Evolutionary conservation across 1,140 invertebrate species (phyloP).

Genomic region (Phymorhynchus buccinoides): DNA sequence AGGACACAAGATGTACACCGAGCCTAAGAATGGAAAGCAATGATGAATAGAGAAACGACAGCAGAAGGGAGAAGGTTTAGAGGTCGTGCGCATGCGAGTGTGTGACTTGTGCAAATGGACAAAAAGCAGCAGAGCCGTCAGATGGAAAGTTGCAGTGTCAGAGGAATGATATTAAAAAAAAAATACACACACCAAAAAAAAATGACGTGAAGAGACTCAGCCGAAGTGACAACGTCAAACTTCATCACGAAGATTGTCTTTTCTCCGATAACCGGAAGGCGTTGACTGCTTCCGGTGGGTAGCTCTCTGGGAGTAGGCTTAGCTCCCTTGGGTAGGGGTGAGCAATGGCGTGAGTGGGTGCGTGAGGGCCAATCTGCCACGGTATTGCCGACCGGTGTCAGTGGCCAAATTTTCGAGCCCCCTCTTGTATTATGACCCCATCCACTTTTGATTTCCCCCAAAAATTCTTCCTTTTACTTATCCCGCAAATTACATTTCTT

Average conservation of each 20-base stretch:
- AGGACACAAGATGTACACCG: too few species aligned
- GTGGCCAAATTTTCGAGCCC: not conserved
- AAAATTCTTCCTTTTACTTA: too few species aligned
- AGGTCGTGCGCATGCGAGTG: too few species aligned
- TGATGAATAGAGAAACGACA: not conserved
- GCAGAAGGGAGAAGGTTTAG: not conserved
- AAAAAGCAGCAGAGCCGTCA: not conserved
- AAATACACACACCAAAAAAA: not conserved
- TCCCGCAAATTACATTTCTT: too few species aligned
- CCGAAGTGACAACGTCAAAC: not conserved
- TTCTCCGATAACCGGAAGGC: not conserved
- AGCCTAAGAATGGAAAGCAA: not conserved
- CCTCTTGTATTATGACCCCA: not conserved
- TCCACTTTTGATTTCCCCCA: not conserved
- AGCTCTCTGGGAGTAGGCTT: not conserved
- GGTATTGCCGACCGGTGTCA: not conserved
- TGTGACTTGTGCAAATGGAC: too few species aligned
- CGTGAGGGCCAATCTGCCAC: not conserved
- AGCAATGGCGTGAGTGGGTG: constrained; percentile 3
- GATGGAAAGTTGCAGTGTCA: too few species aligned
- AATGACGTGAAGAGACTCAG: not conserved
- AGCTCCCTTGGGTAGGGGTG: not conserved
- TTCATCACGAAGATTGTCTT: not conserved
- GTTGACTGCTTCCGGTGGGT: not conserved
- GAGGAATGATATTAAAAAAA: too few species aligned